Conservation (phyloP, 2,113 vertebrate species). For the Nycticorax nycticorax region DNA sequence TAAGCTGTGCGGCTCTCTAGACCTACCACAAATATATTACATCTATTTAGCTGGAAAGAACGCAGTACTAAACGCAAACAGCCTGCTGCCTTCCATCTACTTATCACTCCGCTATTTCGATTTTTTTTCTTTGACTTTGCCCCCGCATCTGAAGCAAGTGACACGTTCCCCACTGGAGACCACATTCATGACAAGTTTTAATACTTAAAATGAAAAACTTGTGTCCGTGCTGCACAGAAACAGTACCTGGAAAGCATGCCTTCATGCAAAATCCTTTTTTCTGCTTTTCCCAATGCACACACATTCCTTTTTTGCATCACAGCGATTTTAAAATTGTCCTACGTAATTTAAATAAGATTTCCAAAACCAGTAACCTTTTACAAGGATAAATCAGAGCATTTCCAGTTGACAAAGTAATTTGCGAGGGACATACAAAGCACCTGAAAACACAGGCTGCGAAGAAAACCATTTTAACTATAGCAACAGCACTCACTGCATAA, state of each 20-base stretch:
- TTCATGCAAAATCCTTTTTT: constrained; percentile 30
- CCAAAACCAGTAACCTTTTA: background rate
- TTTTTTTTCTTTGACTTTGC: constrained; percentile 60
- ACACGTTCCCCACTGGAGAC: constrained; percentile 58
- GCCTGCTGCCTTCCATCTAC: constrained; percentile 66
- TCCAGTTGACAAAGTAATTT: constrained; percentile 13
- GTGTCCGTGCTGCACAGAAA: constrained; percentile 49
- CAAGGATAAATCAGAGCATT: constrained; percentile 11
- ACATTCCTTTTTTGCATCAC: background rate
- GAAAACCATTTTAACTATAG: constrained; percentile 43
- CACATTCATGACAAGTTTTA: constrained; percentile 67
- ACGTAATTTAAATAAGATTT: constrained; percentile 40
- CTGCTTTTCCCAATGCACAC: background rate
- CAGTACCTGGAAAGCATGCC: constrained; percentile 41
- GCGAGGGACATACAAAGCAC: background rate
- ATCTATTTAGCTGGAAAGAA: constrained; percentile 12
- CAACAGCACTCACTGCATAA: constrained; percentile 32
- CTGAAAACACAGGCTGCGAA: constrained; percentile 21
- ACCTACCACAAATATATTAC: background rate
- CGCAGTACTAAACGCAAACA: constrained; percentile 17
- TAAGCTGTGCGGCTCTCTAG: background rate
- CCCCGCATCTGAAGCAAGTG: background rate
- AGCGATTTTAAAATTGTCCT: constrained; percentile 53
- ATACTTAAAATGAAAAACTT: constrained; percentile 67
- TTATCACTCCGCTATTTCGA: constrained; percentile 64